Evolutionary conservation across 2,113 vertebrate genomes (phyloP).

Genomic region (Cottus gobio): DNA sequence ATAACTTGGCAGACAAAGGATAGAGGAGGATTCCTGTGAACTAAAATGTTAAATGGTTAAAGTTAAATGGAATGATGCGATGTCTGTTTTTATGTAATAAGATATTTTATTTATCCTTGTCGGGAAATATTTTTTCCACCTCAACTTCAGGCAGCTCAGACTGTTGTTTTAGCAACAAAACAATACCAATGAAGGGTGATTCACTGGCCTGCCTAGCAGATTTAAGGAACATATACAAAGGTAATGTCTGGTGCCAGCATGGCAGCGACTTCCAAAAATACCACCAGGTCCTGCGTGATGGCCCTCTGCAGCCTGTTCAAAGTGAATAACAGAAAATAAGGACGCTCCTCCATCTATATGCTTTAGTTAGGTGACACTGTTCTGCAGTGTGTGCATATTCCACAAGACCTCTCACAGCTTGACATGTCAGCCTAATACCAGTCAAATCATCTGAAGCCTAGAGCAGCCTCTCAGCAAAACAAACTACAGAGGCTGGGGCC

Average conservation of each 20-base stretch:
- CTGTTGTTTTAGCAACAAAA: conserved; percentile 6
- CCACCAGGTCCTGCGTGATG: not conserved
- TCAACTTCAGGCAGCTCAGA: not conserved
- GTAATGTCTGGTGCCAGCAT: not conserved
- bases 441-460: conserved; percentile 48
- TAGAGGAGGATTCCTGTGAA: conserved; percentile 16
- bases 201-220: not conserved
- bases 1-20: conserved; percentile 40
- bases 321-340: not conserved
- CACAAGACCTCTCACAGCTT: conserved; percentile 30
- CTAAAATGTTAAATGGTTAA: too few relatives aligned
- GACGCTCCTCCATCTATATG: not conserved
- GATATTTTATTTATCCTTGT: not conserved
- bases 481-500: conserved; percentile 20
- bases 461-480: conserved; percentile 53
- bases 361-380: not conserved
- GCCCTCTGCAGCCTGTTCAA: not conserved
- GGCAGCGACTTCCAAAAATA: not conserved
- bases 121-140: not conserved
- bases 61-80: conserved; percentile 22
- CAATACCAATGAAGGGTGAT: not conserved
- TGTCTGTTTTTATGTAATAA: not conserved
- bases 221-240: not conserved
- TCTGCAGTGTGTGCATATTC: conserved; percentile 15
- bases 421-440: conserved; percentile 27